Percentiles rank a stretch among this genome's conserved stretches.
These are phyloP conservation scores for Melanotaenia pygmaea DNA, from an alignment of 2,797 vertebrate genomes.

Conservation along the genomic window DNA sequence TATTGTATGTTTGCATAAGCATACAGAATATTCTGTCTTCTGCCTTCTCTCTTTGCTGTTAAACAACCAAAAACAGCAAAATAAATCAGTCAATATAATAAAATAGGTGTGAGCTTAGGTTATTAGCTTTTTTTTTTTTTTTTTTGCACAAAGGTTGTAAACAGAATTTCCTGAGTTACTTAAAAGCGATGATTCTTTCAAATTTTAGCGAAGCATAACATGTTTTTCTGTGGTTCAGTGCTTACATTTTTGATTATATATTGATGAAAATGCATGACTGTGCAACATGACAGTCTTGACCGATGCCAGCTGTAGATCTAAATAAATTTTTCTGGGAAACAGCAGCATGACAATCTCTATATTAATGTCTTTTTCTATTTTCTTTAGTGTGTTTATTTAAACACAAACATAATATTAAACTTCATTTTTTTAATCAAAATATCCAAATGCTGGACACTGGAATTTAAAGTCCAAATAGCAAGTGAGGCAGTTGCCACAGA, in stretches of 20 bases:
- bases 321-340: too few relatives aligned
- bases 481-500: too few relatives aligned
- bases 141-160: background rate
- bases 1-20: background rate
- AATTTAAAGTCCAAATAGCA: too few relatives aligned
- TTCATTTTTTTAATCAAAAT: too few relatives aligned
- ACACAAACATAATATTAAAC: too few relatives aligned
- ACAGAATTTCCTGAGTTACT: background rate
- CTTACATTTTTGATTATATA: background rate
- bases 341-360: too few relatives aligned
- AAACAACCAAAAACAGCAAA: background rate
- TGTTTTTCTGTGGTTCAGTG: background rate
- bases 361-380: too few relatives aligned
- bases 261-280: background rate
- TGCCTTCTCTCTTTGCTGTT: background rate
- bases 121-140: too few relatives aligned
- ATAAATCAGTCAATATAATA: background rate
- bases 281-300: background rate
- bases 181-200: background rate
- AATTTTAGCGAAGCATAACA: background rate
- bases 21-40: too few relatives aligned
- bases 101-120: background rate
- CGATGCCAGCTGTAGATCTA: background rate
- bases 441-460: too few relatives aligned
- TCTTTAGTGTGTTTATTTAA: too few relatives aligned